Conservation (phyloP, 2,113 vertebrate species). For the Zapornia atra region DNA sequence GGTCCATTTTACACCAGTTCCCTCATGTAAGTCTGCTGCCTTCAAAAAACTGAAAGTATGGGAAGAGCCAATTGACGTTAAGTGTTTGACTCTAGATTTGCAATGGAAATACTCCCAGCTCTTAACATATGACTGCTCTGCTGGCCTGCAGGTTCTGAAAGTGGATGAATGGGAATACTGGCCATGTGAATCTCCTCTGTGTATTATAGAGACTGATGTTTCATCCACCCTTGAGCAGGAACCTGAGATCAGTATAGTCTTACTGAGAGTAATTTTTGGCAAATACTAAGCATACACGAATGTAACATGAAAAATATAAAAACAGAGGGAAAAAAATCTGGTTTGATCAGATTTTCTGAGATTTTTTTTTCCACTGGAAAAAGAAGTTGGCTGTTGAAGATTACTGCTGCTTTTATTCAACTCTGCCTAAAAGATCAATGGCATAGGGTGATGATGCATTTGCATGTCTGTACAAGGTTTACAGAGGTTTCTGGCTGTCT, state of each 20-base stretch:
- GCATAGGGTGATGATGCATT: background rate
- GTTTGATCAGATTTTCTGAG: background rate
- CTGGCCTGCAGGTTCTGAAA: background rate
- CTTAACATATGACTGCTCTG: background rate
- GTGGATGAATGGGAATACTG: background rate
- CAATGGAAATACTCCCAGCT: background rate
- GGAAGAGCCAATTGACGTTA: background rate
- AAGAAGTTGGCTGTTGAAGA: background rate
- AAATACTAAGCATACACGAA: background rate
- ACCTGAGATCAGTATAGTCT: background rate
- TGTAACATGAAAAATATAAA: background rate
- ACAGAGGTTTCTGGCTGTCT: background rate
- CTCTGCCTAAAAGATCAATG: background rate
- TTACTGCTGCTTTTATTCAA: background rate
- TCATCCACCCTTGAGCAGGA: background rate
- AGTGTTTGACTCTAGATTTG: background rate
- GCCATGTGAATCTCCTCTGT: background rate
- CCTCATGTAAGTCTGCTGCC: background rate
- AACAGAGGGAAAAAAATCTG: background rate
- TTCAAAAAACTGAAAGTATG: background rate
- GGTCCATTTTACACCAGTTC: background rate
- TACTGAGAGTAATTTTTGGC: background rate
- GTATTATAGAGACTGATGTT: background rate
- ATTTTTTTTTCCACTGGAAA: background rate
- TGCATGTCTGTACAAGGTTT: background rate